Percentiles rank a stretch among this genome's conserved stretches.
These are phyloP conservation scores for Rynchops niger DNA, from an alignment of 2,113 vertebrate species.

Conservation along the genomic window DNA sequence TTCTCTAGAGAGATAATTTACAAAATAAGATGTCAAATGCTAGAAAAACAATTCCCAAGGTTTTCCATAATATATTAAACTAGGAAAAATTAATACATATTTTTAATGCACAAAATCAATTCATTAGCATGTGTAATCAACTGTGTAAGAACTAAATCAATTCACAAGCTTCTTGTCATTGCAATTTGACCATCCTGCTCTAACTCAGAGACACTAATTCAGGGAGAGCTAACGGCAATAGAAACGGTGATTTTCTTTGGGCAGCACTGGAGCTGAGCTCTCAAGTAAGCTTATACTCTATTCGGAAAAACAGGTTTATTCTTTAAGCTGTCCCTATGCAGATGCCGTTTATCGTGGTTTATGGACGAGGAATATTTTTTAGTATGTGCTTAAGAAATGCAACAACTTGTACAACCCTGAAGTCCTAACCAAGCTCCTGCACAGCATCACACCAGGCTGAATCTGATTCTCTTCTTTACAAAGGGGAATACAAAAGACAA, in stretches of 20 bases:
- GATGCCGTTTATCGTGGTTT: background rate
- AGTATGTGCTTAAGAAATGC: background rate
- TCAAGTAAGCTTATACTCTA: background rate
- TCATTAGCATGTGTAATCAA: slow-evolving; percentile 33
- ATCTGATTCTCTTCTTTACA: background rate
- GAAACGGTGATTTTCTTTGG: background rate
- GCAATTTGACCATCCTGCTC: background rate
- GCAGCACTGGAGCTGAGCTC: background rate
- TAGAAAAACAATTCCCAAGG: slow-evolving; percentile 7
- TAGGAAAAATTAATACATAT: background rate
- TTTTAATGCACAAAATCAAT: slow-evolving; percentile 43
- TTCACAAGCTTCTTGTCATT: slow-evolving; percentile 5
- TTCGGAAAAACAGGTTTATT: background rate
- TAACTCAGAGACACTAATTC: background rate
- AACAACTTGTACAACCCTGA: background rate
- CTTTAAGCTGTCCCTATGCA: background rate
- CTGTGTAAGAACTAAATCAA: slow-evolving; percentile 24
- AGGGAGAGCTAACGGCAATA: background rate
- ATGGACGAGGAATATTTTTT: background rate
- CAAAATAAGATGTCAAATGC: slow-evolving; percentile 30
- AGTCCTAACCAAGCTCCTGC: background rate
- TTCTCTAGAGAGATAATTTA: background rate
- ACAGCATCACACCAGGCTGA: background rate
- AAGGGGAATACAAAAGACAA: background rate
- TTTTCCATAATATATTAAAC: background rate